Percentiles rank a stretch among this genome's conserved stretches.
These are phyloP conservation scores for Parasteatoda lunata DNA, from an alignment of 2,888 invertebrate genomes.

Conservation along the genomic window DNA sequence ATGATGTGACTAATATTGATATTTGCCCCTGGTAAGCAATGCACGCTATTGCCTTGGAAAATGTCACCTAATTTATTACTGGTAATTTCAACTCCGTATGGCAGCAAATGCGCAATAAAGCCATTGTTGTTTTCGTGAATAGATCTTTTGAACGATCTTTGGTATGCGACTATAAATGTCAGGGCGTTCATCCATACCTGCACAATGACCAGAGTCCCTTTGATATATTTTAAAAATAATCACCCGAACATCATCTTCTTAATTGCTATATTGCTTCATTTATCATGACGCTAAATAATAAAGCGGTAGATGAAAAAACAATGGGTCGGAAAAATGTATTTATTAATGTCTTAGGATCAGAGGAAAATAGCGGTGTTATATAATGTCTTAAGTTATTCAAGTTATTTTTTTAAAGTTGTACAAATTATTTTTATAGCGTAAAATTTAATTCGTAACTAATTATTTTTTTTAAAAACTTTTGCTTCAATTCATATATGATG, in stretches of 20 bases:
- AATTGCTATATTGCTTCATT: constrained; percentile 22
- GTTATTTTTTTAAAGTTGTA: too few relatives aligned
- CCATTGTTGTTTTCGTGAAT: constrained; percentile 31
- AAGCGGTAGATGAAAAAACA: not conserved
- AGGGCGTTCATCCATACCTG: not conserved
- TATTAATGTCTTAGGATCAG: not conserved
- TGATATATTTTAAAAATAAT: constrained; percentile 19
- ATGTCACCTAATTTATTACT: constrained; percentile 19
- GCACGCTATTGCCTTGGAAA: constrained; percentile 30
- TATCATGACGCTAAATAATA: constrained; percentile 14
- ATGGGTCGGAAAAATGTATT: not conserved
- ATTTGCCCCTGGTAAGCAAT: constrained; percentile 1
- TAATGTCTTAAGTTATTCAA: too few relatives aligned
- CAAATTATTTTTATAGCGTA: too few relatives aligned
- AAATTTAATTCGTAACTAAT: too few relatives aligned
- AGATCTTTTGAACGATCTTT: constrained; percentile 9
- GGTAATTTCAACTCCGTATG: constrained; percentile 25
- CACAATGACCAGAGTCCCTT: constrained; percentile 3
- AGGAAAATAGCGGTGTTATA: not conserved
- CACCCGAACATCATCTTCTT: not conserved
- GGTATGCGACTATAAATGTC: constrained; percentile 9
- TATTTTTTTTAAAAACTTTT: too few relatives aligned
- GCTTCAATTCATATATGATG: too few relatives aligned
- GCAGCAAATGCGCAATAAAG: not conserved
- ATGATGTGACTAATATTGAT: constrained; percentile 30